Evolutionary conservation across 2,113 vertebrate genomes (phyloP).

Genomic region (Microcebus tavaratra): DNA sequence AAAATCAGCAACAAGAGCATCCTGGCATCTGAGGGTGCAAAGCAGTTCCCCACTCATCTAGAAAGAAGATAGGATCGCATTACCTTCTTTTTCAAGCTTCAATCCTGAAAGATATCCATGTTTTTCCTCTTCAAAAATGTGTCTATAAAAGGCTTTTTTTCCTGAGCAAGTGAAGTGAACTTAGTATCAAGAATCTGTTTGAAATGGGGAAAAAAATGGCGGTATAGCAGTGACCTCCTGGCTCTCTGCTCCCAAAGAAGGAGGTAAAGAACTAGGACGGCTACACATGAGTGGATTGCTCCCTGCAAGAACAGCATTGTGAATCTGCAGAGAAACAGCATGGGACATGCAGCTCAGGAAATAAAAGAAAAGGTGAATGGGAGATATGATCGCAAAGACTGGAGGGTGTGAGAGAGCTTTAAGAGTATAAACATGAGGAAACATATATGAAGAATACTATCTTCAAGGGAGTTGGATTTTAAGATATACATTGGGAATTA

Average conservation of each 20-base stretch:
- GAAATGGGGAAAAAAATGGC: not conserved
- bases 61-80: not conserved
- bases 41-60: not conserved
- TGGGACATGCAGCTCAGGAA: too few relatives aligned
- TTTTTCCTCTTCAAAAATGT: constrained; percentile 8
- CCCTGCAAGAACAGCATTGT: too few relatives aligned
- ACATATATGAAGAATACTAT: not conserved
- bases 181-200: not conserved
- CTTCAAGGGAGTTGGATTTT: not conserved
- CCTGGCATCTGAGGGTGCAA: too few relatives aligned
- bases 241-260: too few relatives aligned
- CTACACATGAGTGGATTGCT: too few relatives aligned
- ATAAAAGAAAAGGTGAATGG: too few relatives aligned
- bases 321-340: too few relatives aligned
- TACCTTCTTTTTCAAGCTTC: not conserved
- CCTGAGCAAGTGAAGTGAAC: not conserved
- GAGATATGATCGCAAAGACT: too few relatives aligned
- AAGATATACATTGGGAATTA: not conserved
- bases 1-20: not conserved
- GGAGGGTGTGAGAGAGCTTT: not conserved
- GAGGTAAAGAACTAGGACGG: too few relatives aligned
- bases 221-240: too few relatives aligned
- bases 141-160: not conserved
- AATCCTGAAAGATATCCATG: not conserved
- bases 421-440: not conserved